These are phyloP conservation scores for Mustelus asterias DNA, from an alignment of 2,113 vertebrate species.

Conservation along the genomic window DNA sequence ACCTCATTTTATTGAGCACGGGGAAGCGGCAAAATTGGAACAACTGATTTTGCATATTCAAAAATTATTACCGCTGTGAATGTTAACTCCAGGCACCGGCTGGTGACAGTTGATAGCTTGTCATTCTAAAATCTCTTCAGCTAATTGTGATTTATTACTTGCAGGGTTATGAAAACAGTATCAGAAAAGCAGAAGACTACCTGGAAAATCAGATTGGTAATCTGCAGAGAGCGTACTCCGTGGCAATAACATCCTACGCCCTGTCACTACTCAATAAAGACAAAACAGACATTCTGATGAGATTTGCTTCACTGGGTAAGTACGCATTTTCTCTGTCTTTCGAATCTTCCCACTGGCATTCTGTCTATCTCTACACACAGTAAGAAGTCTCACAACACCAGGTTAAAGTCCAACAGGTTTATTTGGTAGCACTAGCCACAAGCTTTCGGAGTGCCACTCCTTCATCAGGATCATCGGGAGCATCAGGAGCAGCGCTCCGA, in stretches of 20 bases:
- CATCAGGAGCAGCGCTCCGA: too few relatives aligned
- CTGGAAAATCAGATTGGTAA: constrained; percentile 52
- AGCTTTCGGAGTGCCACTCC: too few relatives aligned
- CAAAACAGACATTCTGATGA: constrained; percentile 49
- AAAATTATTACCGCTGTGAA: not conserved
- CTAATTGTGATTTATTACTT: not conserved
- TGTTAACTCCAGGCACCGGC: not conserved
- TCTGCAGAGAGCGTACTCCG: constrained; percentile 68
- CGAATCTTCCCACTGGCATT: not conserved
- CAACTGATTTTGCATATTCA: not conserved
- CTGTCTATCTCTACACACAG: not conserved
- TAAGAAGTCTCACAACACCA: too few relatives aligned
- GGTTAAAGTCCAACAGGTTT: too few relatives aligned
- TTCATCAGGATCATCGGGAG: too few relatives aligned
- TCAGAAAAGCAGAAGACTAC: constrained; percentile 56
- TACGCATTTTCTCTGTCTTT: not conserved
- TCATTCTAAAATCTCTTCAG: not conserved
- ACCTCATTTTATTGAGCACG: not conserved
- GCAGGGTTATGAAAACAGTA: constrained; percentile 58
- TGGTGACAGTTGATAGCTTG: not conserved
- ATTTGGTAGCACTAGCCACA: too few relatives aligned
- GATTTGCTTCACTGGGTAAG: constrained; percentile 57
- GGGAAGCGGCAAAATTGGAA: not conserved
- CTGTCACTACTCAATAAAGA: constrained; percentile 53
- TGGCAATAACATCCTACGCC: constrained; percentile 72